A percentile compares a stretch with the other conserved stretches of the same genome.
Evolutionary conservation across 53 echinoderm and acorn worm genomes (phyloP).

Genomic region (Paracentrotus lividus): DNA sequence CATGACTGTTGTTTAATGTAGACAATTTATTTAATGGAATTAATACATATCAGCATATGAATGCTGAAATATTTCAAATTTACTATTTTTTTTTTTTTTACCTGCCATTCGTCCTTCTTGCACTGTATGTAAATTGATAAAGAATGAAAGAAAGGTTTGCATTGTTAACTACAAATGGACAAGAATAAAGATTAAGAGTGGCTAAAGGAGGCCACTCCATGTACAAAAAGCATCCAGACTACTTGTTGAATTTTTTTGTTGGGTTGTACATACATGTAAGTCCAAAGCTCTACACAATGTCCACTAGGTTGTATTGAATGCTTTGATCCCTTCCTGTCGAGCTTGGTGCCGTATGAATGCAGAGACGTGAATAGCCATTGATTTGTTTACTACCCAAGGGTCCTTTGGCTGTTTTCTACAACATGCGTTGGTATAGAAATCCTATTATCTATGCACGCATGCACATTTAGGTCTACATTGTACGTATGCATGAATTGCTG

Average conservation of each 20-base stretch:
- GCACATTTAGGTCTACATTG: neutral
- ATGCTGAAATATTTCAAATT: neutral
- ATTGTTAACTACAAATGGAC: neutral
- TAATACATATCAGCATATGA: no score
- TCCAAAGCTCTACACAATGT: slow-evolving; percentile 12
- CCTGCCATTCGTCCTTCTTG: neutral
- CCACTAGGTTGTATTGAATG: neutral
- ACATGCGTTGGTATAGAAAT: neutral
- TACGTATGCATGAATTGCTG: neutral
- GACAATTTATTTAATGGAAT: no score
- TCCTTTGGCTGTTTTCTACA: neutral
- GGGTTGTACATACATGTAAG: neutral
- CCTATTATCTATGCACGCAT: neutral
- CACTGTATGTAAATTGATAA: neutral
- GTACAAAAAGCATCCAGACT: neutral
- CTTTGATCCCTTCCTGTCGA: slow-evolving; percentile 5
- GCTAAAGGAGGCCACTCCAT: neutral
- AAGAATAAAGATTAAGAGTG: neutral
- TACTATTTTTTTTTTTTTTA: neutral
- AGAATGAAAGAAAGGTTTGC: neutral
- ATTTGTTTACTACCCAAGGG: slow-evolving; percentile 45
- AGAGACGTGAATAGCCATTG: slow-evolving; percentile 42
- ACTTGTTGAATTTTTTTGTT: slow-evolving; percentile 38
- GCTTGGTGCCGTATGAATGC: slow-evolving; percentile 29
- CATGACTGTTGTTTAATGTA: no score